A percentile compares a stretch with the other conserved stretches of the same genome.
These are phyloP conservation scores for Trematocara variabile DNA, from an alignment of 2,113 vertebrate genomes.

Conservation along the genomic window DNA sequence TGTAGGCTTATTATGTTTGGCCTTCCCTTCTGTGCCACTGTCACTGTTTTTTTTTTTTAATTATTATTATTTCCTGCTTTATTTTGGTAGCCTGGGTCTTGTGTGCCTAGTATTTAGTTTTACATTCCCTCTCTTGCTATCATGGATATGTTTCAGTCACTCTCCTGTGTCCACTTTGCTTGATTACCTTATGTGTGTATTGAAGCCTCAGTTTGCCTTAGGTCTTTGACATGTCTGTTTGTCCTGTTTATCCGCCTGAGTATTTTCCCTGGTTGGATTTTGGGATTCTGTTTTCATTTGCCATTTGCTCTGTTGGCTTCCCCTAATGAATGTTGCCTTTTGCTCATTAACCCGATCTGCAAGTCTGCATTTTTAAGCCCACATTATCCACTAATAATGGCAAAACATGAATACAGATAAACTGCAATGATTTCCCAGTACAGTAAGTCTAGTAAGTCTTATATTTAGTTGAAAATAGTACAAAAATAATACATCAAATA, in stretches of 20 bases:
- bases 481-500: background rate
- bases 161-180: background rate
- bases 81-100: background rate
- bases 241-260: background rate
- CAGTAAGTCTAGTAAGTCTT: background rate
- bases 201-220: background rate
- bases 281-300: background rate
- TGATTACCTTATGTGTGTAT: background rate
- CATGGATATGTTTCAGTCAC: background rate
- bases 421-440: background rate
- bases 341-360: background rate
- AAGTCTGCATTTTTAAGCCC: background rate
- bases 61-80: background rate
- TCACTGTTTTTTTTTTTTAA: background rate
- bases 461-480: background rate
- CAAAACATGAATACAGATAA: background rate
- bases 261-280: background rate
- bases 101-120: background rate
- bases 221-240: background rate
- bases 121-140: background rate
- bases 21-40: background rate
- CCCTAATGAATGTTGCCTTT: background rate
- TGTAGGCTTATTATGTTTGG: background rate
- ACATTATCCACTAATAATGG: background rate
- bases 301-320: background rate